These are phyloP conservation scores for Chrysina gloriosa DNA, from an alignment of 2,888 invertebrate species.

Conservation along the genomic window DNA sequence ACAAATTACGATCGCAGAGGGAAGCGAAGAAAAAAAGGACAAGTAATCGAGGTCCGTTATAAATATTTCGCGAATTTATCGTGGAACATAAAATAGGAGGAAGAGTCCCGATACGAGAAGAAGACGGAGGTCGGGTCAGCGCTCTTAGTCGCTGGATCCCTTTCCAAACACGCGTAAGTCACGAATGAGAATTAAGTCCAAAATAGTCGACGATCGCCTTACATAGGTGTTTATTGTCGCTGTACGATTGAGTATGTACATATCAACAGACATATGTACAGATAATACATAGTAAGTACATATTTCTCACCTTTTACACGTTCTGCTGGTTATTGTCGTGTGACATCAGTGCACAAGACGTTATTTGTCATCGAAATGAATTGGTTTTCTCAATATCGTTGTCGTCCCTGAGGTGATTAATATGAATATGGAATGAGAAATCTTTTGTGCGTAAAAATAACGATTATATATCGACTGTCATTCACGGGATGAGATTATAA, in stretches of 20 bases:
- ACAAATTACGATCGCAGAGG: slow-evolving; percentile 15
- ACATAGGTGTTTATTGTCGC: background rate
- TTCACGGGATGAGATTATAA: slow-evolving; percentile 1
- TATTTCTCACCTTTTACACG: background rate
- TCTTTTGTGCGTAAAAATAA: background rate
- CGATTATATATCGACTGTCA: slow-evolving; percentile 11
- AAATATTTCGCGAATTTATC: slow-evolving; percentile 27
- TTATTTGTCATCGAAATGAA: slow-evolving; percentile 35
- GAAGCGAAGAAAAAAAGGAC: background rate
- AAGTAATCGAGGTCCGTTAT: background rate
- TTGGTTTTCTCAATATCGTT: slow-evolving; percentile 9
- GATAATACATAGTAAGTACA: background rate
- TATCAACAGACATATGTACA: no score
- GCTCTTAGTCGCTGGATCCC: background rate
- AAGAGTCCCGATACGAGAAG: background rate
- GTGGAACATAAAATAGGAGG: slow-evolving; percentile 1
- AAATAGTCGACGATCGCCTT: slow-evolving; percentile 18
- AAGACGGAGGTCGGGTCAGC: slow-evolving; percentile 20
- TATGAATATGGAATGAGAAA: slow-evolving; percentile 13
- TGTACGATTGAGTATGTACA: background rate
- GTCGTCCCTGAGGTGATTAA: slow-evolving; percentile 20
- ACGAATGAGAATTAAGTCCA: background rate
- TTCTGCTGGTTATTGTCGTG: slow-evolving; percentile 21
- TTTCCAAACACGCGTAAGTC: slow-evolving; percentile 12
- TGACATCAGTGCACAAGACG: slow-evolving; percentile 22